A percentile compares a stretch with the other conserved stretches of the same genome.
Conservation (phyloP, 2,888 invertebrate species). For the Nephrotoma guestfalica region DNA sequence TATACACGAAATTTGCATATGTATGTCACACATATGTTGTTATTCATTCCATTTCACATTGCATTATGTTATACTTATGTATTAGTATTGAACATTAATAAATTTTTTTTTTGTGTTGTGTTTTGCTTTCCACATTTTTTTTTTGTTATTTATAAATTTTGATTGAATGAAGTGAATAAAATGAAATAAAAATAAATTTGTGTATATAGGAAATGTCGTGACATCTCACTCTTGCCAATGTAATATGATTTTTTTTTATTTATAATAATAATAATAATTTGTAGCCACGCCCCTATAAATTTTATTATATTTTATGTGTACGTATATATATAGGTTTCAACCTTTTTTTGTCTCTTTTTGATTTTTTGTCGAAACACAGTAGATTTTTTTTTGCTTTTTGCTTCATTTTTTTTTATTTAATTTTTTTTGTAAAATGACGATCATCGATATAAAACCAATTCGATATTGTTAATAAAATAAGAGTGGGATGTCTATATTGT, state of each 20-base stretch:
- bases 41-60: neutral
- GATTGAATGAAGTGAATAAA: conserved; percentile 1
- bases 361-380: neutral
- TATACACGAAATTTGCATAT: neutral
- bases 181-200: conserved; percentile 1
- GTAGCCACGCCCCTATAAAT: neutral
- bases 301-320: neutral
- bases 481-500: neutral
- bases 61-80: neutral
- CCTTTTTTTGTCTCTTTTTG: conserved; percentile 4
- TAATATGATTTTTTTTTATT: neutral
- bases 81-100: conserved; percentile 1
- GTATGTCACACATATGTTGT: conserved; percentile 1
- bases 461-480: neutral
- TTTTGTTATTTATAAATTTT: neutral
- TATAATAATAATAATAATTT: neutral
- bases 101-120: neutral
- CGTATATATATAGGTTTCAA: neutral
- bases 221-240: neutral
- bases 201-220: neutral
- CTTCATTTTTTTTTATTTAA: neutral
- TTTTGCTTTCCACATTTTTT: neutral
- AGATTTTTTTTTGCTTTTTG: neutral
- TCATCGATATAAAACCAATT: neutral
- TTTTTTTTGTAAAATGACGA: neutral